These are phyloP conservation scores for Eubasilissa regina DNA, from an alignment of 1,140 invertebrate genomes.

Conservation along the genomic window DNA sequence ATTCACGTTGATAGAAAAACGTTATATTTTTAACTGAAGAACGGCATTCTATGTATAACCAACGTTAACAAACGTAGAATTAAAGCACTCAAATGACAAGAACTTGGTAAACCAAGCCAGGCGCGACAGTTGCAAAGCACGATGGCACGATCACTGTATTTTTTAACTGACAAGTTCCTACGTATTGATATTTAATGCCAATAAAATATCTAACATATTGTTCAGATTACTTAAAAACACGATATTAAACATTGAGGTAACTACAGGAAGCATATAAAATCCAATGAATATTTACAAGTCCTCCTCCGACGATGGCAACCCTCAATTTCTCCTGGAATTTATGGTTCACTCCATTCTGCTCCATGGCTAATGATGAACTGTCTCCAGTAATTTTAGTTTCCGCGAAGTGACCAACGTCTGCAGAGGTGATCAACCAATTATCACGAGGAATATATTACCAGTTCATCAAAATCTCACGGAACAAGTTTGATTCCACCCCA, in stretches of 20 bases:
- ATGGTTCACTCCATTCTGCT: slow-evolving; percentile 44
- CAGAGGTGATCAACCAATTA: slow-evolving; percentile 1
- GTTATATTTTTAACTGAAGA: too few species aligned
- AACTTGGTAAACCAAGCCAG: not conserved
- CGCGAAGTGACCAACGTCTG: not conserved
- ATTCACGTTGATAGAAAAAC: too few species aligned
- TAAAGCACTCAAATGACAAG: slow-evolving; percentile 21
- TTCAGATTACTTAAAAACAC: too few species aligned
- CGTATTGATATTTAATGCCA: too few species aligned
- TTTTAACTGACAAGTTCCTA: too few species aligned
- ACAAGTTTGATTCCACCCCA: not conserved
- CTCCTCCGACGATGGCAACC: slow-evolving; percentile 76
- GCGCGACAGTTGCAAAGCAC: not conserved
- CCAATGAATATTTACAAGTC: slow-evolving; percentile 71
- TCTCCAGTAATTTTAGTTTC: not conserved
- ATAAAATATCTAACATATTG: too few species aligned
- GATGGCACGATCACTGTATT: not conserved
- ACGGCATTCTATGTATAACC: too few species aligned
- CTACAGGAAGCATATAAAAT: too few species aligned
- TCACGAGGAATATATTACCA: too few species aligned
- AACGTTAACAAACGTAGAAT: too few species aligned
- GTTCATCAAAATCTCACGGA: too few species aligned
- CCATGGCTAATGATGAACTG: slow-evolving; percentile 53
- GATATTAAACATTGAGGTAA: too few species aligned
- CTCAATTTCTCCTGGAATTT: slow-evolving; percentile 59